Evolutionary conservation across 2,113 vertebrate species (phyloP).

Genomic region (Melozone crissalis): DNA sequence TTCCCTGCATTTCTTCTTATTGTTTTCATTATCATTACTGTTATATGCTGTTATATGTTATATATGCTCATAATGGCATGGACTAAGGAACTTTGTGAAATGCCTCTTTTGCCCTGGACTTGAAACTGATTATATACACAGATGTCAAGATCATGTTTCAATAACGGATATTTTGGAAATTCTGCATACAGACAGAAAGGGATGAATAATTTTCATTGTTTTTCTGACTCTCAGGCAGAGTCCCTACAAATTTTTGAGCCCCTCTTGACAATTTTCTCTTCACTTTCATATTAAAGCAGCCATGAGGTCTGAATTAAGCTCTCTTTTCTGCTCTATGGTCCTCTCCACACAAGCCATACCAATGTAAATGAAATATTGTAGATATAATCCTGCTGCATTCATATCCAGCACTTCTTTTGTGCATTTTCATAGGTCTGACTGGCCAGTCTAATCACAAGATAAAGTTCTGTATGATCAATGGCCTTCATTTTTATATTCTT

Average conservation of each 20-base stretch:
- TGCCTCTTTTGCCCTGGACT: not conserved
- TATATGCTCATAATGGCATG: not conserved
- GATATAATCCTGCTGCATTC: not conserved
- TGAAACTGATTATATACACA: not conserved
- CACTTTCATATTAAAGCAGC: not conserved
- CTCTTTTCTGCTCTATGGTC: not conserved
- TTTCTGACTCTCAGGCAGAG: not conserved
- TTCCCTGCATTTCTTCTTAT: not conserved
- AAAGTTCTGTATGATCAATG: not conserved
- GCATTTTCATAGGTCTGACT: not conserved
- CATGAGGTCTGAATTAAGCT: not conserved
- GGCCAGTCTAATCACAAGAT: not conserved
- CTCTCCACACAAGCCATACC: not conserved
- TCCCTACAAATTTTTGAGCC: not conserved
- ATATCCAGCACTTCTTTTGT: not conserved
- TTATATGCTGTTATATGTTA: not conserved
- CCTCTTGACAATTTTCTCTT: not conserved
- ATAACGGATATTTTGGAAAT: not conserved
- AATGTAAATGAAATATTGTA: not conserved
- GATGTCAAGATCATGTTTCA: not conserved
- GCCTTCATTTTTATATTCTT: not conserved
- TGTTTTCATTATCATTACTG: not conserved
- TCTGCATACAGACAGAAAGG: not conserved
- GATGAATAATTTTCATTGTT: not conserved
- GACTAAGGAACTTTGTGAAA: not conserved